phyloP scores from a whole-genome alignment of 2,113 vertebrate species.

The Apeltes quadracus region DNA sequence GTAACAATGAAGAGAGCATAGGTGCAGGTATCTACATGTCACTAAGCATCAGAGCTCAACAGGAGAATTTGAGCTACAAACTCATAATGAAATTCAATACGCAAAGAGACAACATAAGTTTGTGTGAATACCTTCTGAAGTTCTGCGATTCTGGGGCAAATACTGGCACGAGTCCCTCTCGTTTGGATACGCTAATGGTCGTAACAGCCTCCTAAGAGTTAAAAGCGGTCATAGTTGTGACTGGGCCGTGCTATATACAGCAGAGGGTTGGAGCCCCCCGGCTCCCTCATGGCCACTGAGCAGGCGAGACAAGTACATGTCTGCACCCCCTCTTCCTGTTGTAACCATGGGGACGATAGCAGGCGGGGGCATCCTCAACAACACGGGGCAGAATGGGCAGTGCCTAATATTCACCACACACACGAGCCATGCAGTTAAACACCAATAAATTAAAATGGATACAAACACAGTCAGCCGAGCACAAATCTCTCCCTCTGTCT shows the following conservation, averaged over 20 bases:
- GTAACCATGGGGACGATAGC: constrained; percentile 79
- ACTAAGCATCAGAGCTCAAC: constrained; percentile 15
- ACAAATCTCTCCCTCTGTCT: constrained; percentile 26
- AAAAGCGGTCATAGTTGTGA: constrained; percentile 35
- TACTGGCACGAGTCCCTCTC: constrained; percentile 8
- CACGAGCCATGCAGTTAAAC: constrained; percentile 54
- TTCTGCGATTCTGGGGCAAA: constrained; percentile 23
- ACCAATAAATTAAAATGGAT: constrained; percentile 60
- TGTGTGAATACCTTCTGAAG: constrained; percentile 12
- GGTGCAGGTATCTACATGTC: constrained; percentile 71
- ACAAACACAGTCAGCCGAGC: constrained; percentile 52
- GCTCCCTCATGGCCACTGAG: constrained; percentile 53
- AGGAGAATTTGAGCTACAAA: not conserved
- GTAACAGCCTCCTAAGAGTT: constrained; percentile 34
- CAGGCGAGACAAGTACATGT: constrained; percentile 57
- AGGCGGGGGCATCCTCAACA: constrained; percentile 66
- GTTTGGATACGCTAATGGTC: constrained; percentile 45
- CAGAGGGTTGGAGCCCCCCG: constrained; percentile 49
- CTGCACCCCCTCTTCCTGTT: constrained; percentile 52
- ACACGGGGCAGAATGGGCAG: constrained; percentile 76
- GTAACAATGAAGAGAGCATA: constrained; percentile 64
- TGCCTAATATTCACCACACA: constrained; percentile 14
- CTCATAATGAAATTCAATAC: not conserved
- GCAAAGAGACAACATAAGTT: not conserved
- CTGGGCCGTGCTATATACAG: constrained; percentile 29